Percentiles rank a stretch among this genome's conserved stretches.
These are phyloP conservation scores for Tigriopus californicus DNA, from an alignment of 2,888 invertebrate genomes.

Conservation along the genomic window DNA sequence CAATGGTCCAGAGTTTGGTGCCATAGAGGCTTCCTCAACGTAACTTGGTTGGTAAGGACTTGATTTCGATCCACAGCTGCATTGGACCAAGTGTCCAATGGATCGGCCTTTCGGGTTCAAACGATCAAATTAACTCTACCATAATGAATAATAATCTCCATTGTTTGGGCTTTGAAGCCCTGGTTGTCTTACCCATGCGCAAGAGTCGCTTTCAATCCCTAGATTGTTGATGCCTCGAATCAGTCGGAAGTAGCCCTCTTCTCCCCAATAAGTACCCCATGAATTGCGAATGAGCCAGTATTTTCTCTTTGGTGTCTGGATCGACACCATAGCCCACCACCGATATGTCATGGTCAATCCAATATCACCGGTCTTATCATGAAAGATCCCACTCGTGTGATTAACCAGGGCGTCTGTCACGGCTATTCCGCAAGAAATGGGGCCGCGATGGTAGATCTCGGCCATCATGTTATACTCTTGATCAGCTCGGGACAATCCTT, in stretches of 20 bases:
- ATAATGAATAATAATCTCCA: no score
- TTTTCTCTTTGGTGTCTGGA: not conserved
- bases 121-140: no score
- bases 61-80: not conserved
- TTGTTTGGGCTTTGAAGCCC: no score
- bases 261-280: slow-evolving; percentile 16
- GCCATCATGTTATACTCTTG: slow-evolving; percentile 13
- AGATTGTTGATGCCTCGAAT: slow-evolving; percentile 10
- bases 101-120: not conserved
- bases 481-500: not conserved
- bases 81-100: not conserved
- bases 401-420: slow-evolving; percentile 9
- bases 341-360: slow-evolving; percentile 13
- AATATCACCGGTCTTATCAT: slow-evolving; percentile 1
- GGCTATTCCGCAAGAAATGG: slow-evolving; percentile 13
- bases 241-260: slow-evolving; percentile 13
- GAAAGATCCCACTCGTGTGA: slow-evolving; percentile 13
- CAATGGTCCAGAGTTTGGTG: no score
- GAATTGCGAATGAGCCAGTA: slow-evolving; percentile 12
- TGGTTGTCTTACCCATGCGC: slow-evolving; percentile 6
- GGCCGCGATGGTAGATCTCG: slow-evolving; percentile 13
- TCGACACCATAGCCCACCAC: slow-evolving; percentile 14
- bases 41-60: no score
- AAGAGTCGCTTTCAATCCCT: slow-evolving; percentile 13
- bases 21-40: no score